Conservation (phyloP, 2,797 vertebrate genomes). For the Peromyscus melanophrys region DNA sequence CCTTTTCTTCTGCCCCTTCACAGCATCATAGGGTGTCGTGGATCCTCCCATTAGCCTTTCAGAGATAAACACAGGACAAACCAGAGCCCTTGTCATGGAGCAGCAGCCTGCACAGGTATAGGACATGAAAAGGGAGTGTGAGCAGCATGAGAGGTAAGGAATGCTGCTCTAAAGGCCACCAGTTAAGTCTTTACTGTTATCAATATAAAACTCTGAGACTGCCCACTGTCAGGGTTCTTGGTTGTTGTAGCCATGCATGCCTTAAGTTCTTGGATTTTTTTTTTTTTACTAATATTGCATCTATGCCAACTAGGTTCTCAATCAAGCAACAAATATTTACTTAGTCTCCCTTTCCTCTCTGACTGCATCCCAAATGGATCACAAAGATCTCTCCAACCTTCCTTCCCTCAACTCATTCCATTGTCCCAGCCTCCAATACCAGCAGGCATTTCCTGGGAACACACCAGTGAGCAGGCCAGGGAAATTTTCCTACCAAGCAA, state of each 20-base stretch:
- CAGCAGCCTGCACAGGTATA: background rate
- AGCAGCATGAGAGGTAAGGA: background rate
- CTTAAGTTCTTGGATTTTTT: slow-evolving; percentile 34
- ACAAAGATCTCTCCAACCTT: background rate
- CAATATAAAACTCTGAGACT: slow-evolving; percentile 16
- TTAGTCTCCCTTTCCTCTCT: background rate
- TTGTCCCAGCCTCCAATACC: background rate
- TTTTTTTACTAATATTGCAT: background rate
- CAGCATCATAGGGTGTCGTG: background rate
- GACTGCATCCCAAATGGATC: background rate
- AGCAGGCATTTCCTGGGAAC: background rate
- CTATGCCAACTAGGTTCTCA: slow-evolving; percentile 39
- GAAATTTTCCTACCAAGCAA: background rate
- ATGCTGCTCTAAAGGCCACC: background rate
- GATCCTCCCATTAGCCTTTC: background rate
- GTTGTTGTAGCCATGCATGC: background rate
- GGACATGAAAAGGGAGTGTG: no score
- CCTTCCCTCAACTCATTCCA: background rate
- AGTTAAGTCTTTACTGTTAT: background rate
- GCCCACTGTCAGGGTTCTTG: background rate
- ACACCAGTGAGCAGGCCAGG: background rate
- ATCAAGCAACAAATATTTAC: background rate
- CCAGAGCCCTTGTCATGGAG: background rate
- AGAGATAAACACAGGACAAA: background rate
- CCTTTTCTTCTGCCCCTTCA: background rate